These are phyloP conservation scores for Sarotherodon lohbergeri DNA, from an alignment of 2,113 vertebrate genomes.

Conservation along the genomic window DNA sequence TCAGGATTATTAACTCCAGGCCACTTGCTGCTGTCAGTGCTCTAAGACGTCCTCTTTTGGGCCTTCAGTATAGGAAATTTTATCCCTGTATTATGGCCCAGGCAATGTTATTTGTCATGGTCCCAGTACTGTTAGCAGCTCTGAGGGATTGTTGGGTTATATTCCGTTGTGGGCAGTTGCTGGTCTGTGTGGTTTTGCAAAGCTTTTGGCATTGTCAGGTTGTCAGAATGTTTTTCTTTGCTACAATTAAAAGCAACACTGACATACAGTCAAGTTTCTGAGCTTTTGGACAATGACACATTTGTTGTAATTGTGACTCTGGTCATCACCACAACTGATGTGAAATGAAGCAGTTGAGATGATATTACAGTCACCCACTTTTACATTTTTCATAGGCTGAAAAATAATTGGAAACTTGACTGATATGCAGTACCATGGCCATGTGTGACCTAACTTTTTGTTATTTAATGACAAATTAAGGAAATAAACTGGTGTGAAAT, in stretches of 20 bases:
- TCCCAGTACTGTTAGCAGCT: slow-evolving; percentile 26
- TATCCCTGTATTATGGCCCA: slow-evolving; percentile 45
- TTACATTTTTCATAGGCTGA: background rate
- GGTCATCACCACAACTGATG: background rate
- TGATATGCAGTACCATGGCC: background rate
- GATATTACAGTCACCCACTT: background rate
- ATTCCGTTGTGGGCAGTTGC: slow-evolving; percentile 34
- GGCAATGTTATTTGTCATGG: slow-evolving; percentile 52
- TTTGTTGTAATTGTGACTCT: background rate
- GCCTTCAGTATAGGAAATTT: slow-evolving; percentile 31
- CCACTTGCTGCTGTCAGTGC: slow-evolving; percentile 31
- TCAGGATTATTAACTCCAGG: slow-evolving; percentile 53
- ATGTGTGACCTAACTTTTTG: background rate
- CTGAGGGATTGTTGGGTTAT: slow-evolving; percentile 43
- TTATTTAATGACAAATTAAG: background rate
- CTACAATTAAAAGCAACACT: background rate
- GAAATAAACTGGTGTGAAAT: background rate
- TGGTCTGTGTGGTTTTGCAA: background rate
- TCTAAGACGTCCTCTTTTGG: slow-evolving; percentile 14
- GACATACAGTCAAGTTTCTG: background rate
- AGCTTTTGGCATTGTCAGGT: background rate
- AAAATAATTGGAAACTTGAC: background rate
- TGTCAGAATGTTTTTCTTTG: slow-evolving; percentile 5
- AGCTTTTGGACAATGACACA: background rate
- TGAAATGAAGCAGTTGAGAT: background rate